These are phyloP conservation scores for Tetramorium simillimum DNA, from an alignment of 1,140 invertebrate genomes.

Conservation along the genomic window DNA sequence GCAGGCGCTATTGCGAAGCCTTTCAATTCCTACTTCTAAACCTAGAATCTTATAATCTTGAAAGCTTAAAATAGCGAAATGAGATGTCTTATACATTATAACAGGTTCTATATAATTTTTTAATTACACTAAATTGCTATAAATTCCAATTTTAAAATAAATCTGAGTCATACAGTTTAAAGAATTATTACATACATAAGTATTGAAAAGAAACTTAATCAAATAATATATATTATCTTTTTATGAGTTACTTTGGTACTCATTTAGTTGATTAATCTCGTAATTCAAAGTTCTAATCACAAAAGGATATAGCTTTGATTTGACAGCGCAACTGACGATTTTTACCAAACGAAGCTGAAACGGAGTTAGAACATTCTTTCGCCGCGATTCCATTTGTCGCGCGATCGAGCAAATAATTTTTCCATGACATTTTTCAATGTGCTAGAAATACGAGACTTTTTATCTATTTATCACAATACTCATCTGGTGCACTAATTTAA, in stretches of 20 bases:
- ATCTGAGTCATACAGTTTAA: neutral
- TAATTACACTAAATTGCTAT: neutral
- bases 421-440: conserved; percentile 12
- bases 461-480: neutral
- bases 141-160: neutral
- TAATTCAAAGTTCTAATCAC: neutral
- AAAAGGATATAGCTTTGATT: neutral
- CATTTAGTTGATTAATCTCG: neutral
- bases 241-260: neutral
- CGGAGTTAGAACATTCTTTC: neutral
- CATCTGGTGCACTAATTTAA: neutral
- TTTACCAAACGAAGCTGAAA: conserved; percentile 25
- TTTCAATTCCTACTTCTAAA: neutral
- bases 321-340: neutral
- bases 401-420: conserved; percentile 10
- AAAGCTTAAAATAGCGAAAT: neutral
- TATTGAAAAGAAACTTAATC: neutral
- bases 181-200: neutral
- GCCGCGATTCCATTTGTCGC: neutral
- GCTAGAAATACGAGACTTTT: neutral
- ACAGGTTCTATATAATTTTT: neutral
- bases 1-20: neutral
- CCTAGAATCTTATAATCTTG: neutral
- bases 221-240: neutral
- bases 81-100: neutral